Evolutionary conservation across 2,113 vertebrate genomes (phyloP).

Genomic region (Nothobranchius furzeri): DNA sequence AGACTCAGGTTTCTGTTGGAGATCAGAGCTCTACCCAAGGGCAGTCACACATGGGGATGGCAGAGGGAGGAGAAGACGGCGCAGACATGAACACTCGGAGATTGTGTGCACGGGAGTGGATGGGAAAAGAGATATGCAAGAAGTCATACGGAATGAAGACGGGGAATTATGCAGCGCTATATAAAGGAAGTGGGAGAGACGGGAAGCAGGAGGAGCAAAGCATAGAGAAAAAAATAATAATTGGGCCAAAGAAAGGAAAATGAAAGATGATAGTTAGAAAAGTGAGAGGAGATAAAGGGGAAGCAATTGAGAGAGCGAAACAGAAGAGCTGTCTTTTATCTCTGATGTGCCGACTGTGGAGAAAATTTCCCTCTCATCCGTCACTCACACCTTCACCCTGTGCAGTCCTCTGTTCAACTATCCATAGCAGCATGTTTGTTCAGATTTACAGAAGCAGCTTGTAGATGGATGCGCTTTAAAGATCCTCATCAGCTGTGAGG

Average conservation of each 20-base stretch:
- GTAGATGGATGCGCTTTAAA: slow-evolving; percentile 29
- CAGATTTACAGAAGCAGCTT: slow-evolving; percentile 17
- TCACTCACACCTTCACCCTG: slow-evolving; percentile 66
- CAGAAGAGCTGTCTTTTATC: slow-evolving; percentile 36
- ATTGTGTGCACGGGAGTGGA: neutral
- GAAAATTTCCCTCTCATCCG: slow-evolving; percentile 61
- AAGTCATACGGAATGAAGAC: slow-evolving; percentile 56
- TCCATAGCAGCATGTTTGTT: neutral
- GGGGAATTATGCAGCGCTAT: slow-evolving; percentile 51
- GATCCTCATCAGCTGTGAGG: slow-evolving; percentile 5
- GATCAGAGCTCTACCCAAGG: slow-evolving; percentile 44
- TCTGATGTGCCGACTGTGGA: slow-evolving; percentile 51
- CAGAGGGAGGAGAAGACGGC: slow-evolving; percentile 7
- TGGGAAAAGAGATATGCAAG: slow-evolving; percentile 27
- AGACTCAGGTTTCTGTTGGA: slow-evolving; percentile 54
- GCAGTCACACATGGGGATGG: slow-evolving; percentile 31
- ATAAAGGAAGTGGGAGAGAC: slow-evolving; percentile 47
- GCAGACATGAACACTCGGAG: neutral
- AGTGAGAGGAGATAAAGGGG: slow-evolving; percentile 36
- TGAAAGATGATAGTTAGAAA: slow-evolving; percentile 54
- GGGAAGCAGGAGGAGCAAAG: slow-evolving; percentile 51
- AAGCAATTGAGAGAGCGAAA: slow-evolving; percentile 27
- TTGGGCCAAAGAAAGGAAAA: slow-evolving; percentile 67
- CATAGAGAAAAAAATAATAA: slow-evolving; percentile 60
- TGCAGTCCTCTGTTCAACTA: slow-evolving; percentile 28